Percentiles rank a stretch among this genome's conserved stretches.
Conservation (phyloP, 2,888 invertebrate species). For the Stenichneumon culpator region DNA sequence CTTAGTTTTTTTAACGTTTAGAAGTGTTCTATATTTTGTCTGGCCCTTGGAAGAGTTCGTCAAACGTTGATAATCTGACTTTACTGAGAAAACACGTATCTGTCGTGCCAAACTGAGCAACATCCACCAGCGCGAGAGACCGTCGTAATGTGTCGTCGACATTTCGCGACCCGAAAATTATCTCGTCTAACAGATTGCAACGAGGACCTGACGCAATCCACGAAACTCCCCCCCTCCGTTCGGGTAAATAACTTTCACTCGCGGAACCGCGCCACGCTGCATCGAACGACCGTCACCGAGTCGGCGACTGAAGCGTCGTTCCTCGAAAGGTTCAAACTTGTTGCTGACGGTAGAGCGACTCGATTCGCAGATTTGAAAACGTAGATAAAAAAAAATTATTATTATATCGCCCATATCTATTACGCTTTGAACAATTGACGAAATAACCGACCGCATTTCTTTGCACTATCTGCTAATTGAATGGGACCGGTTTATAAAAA, state of each 20-base stretch:
- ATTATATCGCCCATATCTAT: neutral
- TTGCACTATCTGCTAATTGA: too few species aligned
- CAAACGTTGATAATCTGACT: neutral
- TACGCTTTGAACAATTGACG: too few species aligned
- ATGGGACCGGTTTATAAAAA: too few species aligned
- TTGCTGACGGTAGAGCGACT: conserved; percentile 26
- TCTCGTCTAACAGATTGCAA: conserved; percentile 64
- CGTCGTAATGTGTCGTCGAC: conserved; percentile 30
- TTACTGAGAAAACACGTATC: neutral
- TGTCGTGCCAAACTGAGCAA: neutral
- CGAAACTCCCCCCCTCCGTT: conserved; percentile 28
- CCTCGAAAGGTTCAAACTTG: conserved; percentile 31
- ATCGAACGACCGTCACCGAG: conserved; percentile 30
- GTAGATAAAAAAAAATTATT: neutral
- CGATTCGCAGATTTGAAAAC: neutral
- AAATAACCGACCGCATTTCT: too few species aligned
- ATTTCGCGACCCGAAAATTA: conserved; percentile 51
- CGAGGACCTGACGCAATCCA: conserved; percentile 67
- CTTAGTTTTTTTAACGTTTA: too few species aligned
- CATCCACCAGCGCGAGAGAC: conserved; percentile 27
- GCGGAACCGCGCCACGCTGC: conserved; percentile 38
- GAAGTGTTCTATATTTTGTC: too few species aligned
- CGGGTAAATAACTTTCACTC: conserved; percentile 73
- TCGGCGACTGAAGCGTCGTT: conserved; percentile 26
- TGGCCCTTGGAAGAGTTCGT: too few species aligned